Evolutionary conservation across 2,797 vertebrate genomes (phyloP), one percentile per base, ranked within the genome.

Genomic region (Sebastolobus alascanus): DNA sequence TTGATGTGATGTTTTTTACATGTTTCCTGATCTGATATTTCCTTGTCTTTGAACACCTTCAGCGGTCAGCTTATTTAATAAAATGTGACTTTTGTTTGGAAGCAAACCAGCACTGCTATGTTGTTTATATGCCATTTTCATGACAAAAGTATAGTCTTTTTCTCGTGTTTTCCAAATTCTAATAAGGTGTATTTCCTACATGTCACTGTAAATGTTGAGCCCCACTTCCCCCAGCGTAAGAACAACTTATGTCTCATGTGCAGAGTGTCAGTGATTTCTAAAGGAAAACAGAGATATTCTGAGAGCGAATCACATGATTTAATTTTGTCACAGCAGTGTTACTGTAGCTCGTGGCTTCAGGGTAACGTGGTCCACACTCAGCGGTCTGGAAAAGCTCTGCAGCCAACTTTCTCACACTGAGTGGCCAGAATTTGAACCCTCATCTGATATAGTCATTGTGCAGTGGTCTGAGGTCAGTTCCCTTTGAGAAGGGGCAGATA

Each of bases 281-380:
- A 78, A 80, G 50, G 38, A 76, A 79, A 70, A 43, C 46, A 10
- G 20, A 60, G 66, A 80, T 77, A 80, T 87, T 89, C n/a, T 83
- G 33, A 82, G 85, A 43, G 2, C 11, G 6, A 68, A 75, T 87
- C 88, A 85, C 82, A 84, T 88, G 86, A 80, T 81, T 84, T 67
- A 2, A 78, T 31, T 83, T 85, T n/a, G 71, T 81, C 73, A 84
- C 78, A 74, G 83, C 66, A 18, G 75, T 63, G 70, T 67, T 84
- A 35, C 67, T 82, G 80, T 77, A 72, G 77, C 63, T 64, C 5
- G 68, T 85, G 61, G 64, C 86, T 83, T 71, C 16, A 50, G 81
- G 81, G 66, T 75, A 61, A 71, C 22, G 16, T 27, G 43, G 40
- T 70, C 67, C 8, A 29, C 54, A 20, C 8, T 16, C 66, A 16